Evolutionary conservation across 2,888 invertebrate species (phyloP), one percentile per base, ranked within the genome.

Genomic region (Dicycla oo): DNA sequence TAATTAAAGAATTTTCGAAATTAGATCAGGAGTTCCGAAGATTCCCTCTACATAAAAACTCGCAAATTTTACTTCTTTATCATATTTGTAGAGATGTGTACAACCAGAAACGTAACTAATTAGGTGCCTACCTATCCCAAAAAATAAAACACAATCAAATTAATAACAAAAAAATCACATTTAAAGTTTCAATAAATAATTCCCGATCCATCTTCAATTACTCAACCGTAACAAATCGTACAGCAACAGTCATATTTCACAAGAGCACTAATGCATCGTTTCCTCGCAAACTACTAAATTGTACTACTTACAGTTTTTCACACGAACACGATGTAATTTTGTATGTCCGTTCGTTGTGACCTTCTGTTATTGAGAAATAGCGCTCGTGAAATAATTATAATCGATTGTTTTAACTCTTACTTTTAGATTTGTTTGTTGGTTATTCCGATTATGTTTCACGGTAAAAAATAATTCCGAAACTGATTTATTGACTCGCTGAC

Each of bases 241-340:
- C 45, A 60, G 72, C 60, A 73, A 71, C 56, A 61, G 7, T 79
- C 73, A 85, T 85, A 87, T 90, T 91, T 89, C 89, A 83, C 85
- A 90, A 91, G 68, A 57, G 47, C n/a, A 4, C 66, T 88, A 89
- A 89, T 88, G 82, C 81, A 82, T 83, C 81, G 78, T 89, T 88
- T 91, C 89, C 89, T 88, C 79, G 84, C 86, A 81, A 82, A 82
- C 69, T 58, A 68, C 54, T 62, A 13, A 57, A n/a, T n/a, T n/a
- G 62, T 72, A 60, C 77, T 69, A n/a, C n/a, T n/a, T n/a, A 78
- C 85, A 85, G 85, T 92, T 92, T 93, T 93, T 93, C 93, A 92
- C 93, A 93, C 91, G 89, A 88, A 86, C 83, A 74, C 81, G 3
- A 45, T 88, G 83, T 90, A 91, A 92, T 92, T 90, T 40, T 88